These are phyloP conservation scores for Neolamprologus longior DNA, from an alignment of 2,113 vertebrate genomes.

Conservation along the genomic window DNA sequence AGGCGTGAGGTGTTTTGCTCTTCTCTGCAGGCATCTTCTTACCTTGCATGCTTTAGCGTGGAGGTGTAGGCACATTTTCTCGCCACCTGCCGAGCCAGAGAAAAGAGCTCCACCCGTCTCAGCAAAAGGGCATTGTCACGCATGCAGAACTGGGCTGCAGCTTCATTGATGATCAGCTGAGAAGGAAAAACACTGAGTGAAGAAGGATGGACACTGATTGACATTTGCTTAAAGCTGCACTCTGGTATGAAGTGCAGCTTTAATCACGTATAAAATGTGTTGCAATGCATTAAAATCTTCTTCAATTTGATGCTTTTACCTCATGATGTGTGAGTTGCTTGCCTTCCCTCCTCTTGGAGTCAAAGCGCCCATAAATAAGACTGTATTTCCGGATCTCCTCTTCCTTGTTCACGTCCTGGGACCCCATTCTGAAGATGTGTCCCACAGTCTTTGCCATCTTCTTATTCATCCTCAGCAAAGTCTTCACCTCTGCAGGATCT, in stretches of 20 bases:
- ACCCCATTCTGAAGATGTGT: conserved; percentile 89
- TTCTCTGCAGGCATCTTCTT: conserved; percentile 18
- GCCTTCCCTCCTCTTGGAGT: conserved; percentile 89
- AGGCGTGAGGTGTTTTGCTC: not conserved
- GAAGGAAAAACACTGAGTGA: conserved; percentile 18
- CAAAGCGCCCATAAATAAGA: conserved; percentile 90
- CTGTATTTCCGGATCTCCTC: conserved; percentile 95
- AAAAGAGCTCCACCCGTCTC: conserved; percentile 92
- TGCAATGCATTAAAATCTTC: not conserved
- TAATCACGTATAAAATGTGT: not conserved
- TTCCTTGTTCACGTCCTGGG: conserved; percentile 81
- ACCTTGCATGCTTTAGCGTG: conserved; percentile 87
- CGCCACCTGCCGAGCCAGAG: conserved; percentile 87
- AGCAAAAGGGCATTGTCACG: conserved; percentile 88
- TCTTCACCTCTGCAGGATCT: conserved; percentile 76
- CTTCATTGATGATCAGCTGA: conserved; percentile 94
- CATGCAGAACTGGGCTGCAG: conserved; percentile 93
- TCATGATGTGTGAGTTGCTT: conserved; percentile 93
- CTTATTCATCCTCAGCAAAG: conserved; percentile 88
- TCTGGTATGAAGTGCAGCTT: not conserved
- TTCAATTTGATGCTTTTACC: conserved; percentile 67
- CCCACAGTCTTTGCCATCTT: conserved; percentile 89
- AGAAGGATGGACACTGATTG: not conserved
- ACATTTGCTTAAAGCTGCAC: not conserved
- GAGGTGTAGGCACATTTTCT: conserved; percentile 93